Evolutionary conservation across 1,140 invertebrate genomes (phyloP), one percentile per base, ranked within the genome.

Genomic region (Nylanderia fulva): DNA sequence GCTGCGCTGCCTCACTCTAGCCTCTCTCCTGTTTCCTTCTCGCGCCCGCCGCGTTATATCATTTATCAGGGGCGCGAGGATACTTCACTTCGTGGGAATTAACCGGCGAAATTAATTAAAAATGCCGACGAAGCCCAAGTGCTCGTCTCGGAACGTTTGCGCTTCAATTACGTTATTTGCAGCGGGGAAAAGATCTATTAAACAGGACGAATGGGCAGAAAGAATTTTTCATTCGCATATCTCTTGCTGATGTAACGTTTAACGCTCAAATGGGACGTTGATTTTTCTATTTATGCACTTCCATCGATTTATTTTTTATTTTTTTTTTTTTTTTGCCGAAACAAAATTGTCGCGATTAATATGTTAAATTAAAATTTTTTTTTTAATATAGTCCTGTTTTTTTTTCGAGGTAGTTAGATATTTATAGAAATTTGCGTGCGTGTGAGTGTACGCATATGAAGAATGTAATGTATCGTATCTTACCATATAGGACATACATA

Each of bases 31-130:
- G 45, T 42, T 63, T 69, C 24, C 39, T 48, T 71, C 61, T 56
- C 45, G 7, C 29, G 42, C 36, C 33, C 48, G 64, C 18, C 21
- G 77, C 52, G 24, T 71, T 82, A 58, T 58, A 72, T 71, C 48
- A 71, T 80, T 56, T 71, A 71, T 71, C 52, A 58, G 36, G 29
- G 58, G 27, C n/a, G 27, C 48, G 48, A 33, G 36, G 36, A 71
- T 71, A 79, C 45, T 52, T 66, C 21, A 29, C 42, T 29, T 68
- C 1, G 63, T 8, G 48, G 4, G 58, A 72, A 82, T 82, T 58
- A 82, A 82, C 36, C 13, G 27, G 52, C 8, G 77, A 72, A 72
- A 82, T 82, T 72, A 82, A 82, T 82, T 71, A 72, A 82, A 82
- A 82, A 82, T 72, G 52, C 66, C 24, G 39, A 39, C 77, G 24